Evolutionary conservation across 2,797 vertebrate genomes (phyloP).

Genomic region (Thripadectes ignobilis): DNA sequence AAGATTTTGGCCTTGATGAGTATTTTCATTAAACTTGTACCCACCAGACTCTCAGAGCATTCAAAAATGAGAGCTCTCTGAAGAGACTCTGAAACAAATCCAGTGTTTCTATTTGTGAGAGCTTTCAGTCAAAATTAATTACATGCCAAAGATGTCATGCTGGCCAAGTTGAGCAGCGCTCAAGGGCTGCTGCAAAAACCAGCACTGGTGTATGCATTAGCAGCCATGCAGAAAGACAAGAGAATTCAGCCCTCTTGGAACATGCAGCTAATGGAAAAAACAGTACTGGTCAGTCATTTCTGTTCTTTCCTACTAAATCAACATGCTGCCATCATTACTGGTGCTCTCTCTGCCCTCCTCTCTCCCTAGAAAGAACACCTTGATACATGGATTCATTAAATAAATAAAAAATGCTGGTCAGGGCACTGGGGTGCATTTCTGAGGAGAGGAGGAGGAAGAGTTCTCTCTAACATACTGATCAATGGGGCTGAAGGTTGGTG

Average conservation of each 20-base stretch:
- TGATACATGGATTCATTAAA: background rate
- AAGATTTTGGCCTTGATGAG: background rate
- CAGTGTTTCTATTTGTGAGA: slow-evolving; percentile 14
- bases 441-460: background rate
- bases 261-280: background rate
- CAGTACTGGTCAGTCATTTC: background rate
- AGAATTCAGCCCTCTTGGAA: background rate
- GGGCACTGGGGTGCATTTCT: background rate
- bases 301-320: background rate
- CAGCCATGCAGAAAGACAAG: background rate
- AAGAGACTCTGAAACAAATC: background rate
- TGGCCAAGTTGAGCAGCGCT: background rate
- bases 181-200: background rate
- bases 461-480: background rate
- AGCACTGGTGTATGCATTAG: background rate
- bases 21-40: background rate
- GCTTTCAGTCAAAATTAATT: slow-evolving; percentile 39
- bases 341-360: background rate
- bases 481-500: background rate
- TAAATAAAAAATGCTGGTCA: background rate
- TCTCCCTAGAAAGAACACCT: background rate
- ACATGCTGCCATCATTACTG: background rate
- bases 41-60: background rate
- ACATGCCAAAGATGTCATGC: background rate
- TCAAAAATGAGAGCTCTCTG: background rate